A percentile compares a stretch with the other conserved stretches of the same genome.
Evolutionary conservation across 2,113 vertebrate genomes (phyloP).

Genomic region (Otus sunia): DNA sequence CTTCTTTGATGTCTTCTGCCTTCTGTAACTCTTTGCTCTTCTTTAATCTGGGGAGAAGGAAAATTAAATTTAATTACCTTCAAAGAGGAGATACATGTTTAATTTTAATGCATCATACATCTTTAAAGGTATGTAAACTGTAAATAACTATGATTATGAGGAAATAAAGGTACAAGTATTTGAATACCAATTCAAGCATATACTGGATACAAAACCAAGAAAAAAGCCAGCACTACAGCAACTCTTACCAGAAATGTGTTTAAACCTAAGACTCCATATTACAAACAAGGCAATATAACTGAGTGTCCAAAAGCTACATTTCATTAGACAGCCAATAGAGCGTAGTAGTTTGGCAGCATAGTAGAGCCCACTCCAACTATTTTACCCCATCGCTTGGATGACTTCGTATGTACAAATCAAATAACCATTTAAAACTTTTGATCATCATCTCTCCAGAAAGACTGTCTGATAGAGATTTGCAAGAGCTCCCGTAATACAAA

Average conservation of each 20-base stretch:
- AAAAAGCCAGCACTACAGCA: neutral
- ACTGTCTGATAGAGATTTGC: neutral
- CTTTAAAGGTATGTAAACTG: neutral
- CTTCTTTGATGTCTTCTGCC: conserved; percentile 89
- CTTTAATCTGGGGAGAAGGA: conserved; percentile 79
- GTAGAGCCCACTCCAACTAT: neutral
- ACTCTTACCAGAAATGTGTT: neutral
- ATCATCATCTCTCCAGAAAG: neutral
- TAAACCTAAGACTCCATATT: neutral
- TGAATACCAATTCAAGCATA: neutral
- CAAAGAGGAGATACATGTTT: neutral
- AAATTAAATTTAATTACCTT: neutral
- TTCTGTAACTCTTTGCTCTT: conserved; percentile 93
- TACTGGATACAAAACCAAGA: neutral
- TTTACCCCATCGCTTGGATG: neutral
- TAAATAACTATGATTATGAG: neutral
- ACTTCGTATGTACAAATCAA: neutral
- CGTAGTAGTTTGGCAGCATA: accelerated
- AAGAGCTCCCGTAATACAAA: neutral
- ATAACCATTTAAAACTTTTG: neutral
- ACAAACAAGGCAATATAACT: neutral
- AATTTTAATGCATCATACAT: neutral
- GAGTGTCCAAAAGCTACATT: neutral
- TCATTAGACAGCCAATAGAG: neutral
- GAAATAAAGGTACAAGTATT: neutral